phyloP scores from a whole-genome alignment of 2,797 vertebrate genomes.

The Tolypeutes matacus region DNA sequence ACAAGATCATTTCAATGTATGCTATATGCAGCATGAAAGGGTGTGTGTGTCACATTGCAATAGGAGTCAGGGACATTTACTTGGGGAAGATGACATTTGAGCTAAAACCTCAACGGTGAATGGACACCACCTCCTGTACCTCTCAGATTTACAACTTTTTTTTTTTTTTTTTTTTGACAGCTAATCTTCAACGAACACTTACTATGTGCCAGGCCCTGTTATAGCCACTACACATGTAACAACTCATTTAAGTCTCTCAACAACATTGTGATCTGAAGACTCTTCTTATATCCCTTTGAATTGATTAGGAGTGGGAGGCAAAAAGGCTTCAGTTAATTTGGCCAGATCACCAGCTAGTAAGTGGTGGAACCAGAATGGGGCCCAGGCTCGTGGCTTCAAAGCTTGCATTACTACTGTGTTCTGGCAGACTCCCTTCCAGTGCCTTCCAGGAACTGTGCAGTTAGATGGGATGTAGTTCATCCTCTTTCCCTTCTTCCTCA shows the following conservation, averaged over 20 bases:
- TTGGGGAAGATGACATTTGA: conserved; percentile 34
- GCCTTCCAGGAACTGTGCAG: too few relatives aligned
- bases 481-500: not conserved
- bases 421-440: too few relatives aligned
- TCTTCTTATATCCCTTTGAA: not conserved
- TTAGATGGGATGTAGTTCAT: not conserved
- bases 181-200: conserved; percentile 45
- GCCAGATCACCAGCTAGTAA: not conserved
- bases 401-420: not conserved
- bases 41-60: not conserved
- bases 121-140: not conserved
- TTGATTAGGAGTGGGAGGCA: not conserved
- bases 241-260: not conserved
- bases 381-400: too few relatives aligned
- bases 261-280: not conserved
- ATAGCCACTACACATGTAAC: not conserved
- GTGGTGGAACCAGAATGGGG: not conserved
- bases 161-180: not conserved
- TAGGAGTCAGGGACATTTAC: not conserved
- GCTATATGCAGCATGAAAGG: fast-evolving
- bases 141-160: not conserved
- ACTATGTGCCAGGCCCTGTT: not conserved
- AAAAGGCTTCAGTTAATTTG: not conserved
- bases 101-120: not conserved
- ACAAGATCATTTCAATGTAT: not conserved